Evolutionary conservation across 2,113 vertebrate species (phyloP), one percentile per base, ranked within the genome.

Genomic region (Numenius arquata): DNA sequence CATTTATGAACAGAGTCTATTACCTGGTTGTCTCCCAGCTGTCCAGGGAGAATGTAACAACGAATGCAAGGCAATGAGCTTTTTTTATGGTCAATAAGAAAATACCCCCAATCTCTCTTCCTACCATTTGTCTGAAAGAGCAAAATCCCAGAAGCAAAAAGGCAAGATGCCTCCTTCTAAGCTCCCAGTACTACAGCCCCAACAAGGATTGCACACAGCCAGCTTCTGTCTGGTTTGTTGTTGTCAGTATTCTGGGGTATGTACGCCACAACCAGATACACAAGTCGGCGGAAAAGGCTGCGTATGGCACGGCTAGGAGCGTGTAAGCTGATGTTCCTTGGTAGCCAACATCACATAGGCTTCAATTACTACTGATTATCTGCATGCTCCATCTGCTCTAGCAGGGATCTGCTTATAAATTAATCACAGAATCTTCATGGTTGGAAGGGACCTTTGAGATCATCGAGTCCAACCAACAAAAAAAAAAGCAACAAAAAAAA

Each of bases 171-270:
- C 13, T 36, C 15, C 40, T 85, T 74, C 76, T 68, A 10, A 67
- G 17, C 8, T 87, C 20, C 26, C 29, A 26, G 12, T 6, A n/a
- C 1, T 7, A n/a, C 1, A 8, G 5, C 23, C 43, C 3, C 0
- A 32, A 27, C 71, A 65, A 87, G 11, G 36, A 14, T 30, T 43
- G 26, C 65, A 62, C 11, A 21, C 13, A 41, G 12, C 3, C 68
- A 66, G 9, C 20, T 85, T 59, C 53, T n/a, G 19, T 34, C 30
- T 84, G 36, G 4, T 38, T 70, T 70, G 8, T 6, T 86, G 26
- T 18, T 81, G 29, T 55, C 30, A 20, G 12, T 20, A 26, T 68
- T 67, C 43, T 68, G 29, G 22, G 15, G 6, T 32, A 6, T 6
- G 3, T 14, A 11, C 0, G 1, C 8, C 34, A 58, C 34, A 79